Evolutionary conservation across 2,113 vertebrate genomes (phyloP).

Genomic region (Monopterus albus): DNA sequence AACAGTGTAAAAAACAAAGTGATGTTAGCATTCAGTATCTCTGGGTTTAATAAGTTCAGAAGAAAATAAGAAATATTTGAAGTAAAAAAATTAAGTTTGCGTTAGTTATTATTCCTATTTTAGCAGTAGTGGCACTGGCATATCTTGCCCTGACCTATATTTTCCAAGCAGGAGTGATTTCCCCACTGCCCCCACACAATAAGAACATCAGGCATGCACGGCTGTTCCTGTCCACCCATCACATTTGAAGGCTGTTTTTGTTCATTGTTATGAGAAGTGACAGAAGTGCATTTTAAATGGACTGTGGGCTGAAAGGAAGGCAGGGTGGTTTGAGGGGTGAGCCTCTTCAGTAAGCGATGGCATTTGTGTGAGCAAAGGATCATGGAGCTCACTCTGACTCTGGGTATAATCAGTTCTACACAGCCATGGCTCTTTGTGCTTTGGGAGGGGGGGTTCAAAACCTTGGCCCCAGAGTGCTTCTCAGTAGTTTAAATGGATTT

Average conservation of each 20-base stretch:
- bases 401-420: slow-evolving; percentile 55
- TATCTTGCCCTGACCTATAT: slow-evolving; percentile 36
- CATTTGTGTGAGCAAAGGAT: slow-evolving; percentile 62
- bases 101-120: not conserved
- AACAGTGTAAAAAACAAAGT: no score
- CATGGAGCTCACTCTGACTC: slow-evolving; percentile 46
- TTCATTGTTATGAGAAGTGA: slow-evolving; percentile 45
- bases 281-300: slow-evolving; percentile 53
- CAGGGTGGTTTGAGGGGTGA: slow-evolving; percentile 21
- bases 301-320: slow-evolving; percentile 45
- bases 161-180: slow-evolving; percentile 34
- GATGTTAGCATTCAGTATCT: no score
- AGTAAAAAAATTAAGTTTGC: no score
- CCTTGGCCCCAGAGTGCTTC: not conserved
- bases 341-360: slow-evolving; percentile 34
- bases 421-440: slow-evolving; percentile 35
- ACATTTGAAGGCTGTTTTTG: slow-evolving; percentile 48
- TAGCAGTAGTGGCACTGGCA: not conserved
- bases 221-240: slow-evolving; percentile 52
- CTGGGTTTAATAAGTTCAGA: no score
- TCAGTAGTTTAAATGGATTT: not conserved
- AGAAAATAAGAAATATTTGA: no score
- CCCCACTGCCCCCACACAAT: slow-evolving; percentile 13
- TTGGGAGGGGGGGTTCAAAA: no score
- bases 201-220: slow-evolving; percentile 38